Percentiles rank a stretch among this genome's conserved stretches.
Conservation (phyloP, 2,113 vertebrate species). For the Poeciliopsis retropinna region DNA sequence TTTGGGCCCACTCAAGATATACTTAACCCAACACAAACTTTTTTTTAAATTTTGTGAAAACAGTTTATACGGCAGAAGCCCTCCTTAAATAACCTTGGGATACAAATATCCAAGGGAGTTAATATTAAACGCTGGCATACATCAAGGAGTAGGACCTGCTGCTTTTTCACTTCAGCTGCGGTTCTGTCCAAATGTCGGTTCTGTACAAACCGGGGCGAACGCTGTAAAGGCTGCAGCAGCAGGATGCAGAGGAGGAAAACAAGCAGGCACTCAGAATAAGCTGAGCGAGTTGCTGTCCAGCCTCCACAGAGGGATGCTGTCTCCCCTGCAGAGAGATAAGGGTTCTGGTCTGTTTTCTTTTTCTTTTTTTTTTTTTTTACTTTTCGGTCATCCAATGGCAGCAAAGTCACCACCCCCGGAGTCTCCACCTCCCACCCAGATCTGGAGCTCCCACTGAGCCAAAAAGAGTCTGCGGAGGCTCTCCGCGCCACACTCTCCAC, state of each 20-base stretch:
- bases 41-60: not conserved
- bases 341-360: slow-evolving; percentile 34
- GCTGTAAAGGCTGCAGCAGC: slow-evolving; percentile 21
- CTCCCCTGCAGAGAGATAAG: slow-evolving; percentile 35
- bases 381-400: slow-evolving; percentile 32
- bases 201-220: slow-evolving; percentile 9
- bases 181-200: not conserved
- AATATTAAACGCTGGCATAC: not conserved
- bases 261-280: slow-evolving; percentile 48
- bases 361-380: not conserved
- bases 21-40: slow-evolving; percentile 2
- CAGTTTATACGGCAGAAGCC: not conserved
- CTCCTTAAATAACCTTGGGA: not conserved
- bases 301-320: slow-evolving; percentile 45
- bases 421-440: slow-evolving; percentile 31
- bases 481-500: slow-evolving; percentile 39
- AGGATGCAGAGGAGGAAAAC: slow-evolving; percentile 35
- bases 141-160: not conserved
- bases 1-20: slow-evolving; percentile 29
- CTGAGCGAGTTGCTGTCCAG: slow-evolving; percentile 32
- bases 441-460: slow-evolving; percentile 51
- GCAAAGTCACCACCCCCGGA: not conserved
- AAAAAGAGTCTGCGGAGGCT: slow-evolving; percentile 43
- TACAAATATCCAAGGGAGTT: not conserved
- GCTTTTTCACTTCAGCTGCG: not conserved